Conservation (phyloP, 1,140 invertebrate species). For the Bombus sylvicola region DNA sequence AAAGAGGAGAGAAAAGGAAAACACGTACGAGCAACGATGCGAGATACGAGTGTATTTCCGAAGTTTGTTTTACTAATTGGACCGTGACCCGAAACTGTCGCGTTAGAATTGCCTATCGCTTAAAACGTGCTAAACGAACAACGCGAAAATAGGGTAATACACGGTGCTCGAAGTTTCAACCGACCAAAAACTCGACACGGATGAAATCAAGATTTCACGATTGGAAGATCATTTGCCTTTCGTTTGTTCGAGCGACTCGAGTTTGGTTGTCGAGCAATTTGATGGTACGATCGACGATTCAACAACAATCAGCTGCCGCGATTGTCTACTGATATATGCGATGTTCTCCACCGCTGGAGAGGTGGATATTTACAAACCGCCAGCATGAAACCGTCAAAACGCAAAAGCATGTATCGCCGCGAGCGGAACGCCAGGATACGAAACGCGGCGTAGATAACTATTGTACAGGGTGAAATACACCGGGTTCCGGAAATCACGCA, state of each 20-base stretch:
- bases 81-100: constrained; percentile 34
- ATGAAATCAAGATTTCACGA: background rate
- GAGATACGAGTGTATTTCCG: constrained; percentile 4
- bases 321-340: background rate
- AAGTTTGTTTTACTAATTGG: constrained; percentile 43
- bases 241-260: background rate
- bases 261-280: background rate
- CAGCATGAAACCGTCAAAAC: background rate
- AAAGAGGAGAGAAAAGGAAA: background rate
- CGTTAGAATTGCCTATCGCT: constrained; percentile 22
- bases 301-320: too few relatives aligned
- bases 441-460: background rate
- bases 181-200: background rate
- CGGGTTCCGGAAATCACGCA: background rate
- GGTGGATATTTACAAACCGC: background rate
- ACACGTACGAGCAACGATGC: background rate
- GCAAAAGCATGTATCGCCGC: background rate
- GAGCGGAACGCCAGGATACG: background rate
- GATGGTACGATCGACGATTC: background rate
- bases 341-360: background rate
- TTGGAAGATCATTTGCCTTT: background rate
- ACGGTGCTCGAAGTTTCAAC: too few relatives aligned
- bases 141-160: background rate
- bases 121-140: constrained; percentile 8
- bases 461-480: background rate